Base-by-base conservation (phyloP, 2,797 vertebrate genomes). In the Sebastes glaucus region DNA sequence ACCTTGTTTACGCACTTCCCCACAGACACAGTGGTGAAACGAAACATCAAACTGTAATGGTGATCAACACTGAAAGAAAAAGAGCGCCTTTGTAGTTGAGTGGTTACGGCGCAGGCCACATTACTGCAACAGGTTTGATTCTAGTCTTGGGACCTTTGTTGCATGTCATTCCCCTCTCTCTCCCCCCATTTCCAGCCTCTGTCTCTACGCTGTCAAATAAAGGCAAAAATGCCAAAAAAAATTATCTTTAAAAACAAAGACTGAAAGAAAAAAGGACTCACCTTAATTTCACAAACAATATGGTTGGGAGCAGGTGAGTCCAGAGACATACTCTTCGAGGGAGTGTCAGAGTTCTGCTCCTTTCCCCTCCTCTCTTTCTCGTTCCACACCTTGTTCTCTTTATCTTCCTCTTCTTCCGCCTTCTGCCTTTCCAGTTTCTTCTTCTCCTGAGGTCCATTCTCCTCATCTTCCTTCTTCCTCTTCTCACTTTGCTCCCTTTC, bases 391-490 rank as follows among this genome's bases (percentile, higher is more conserved):
- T 71, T 84, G 94, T 93, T 97, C 90, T 90, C 96, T 72, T 95
- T 89, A 68, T 88, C 95, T 56, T 95, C 92, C 61, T 90, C 89
- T 80, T 94, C 93, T 68, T 94, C 88, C 2, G 93, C 89, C 22
- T 92, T 83, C 84, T 95, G 95, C 57, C 97, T 95, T 63, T 95
- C 93, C 1, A 94, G 91, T 53, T 20, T 90, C 82, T 92, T 94
- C 11, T 83, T 92, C 64, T 95, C 97, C 92, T 90, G 96, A 25
- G 94, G 78, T 57, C 55, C 92, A 49, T 89, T 95, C 46, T 95
- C 96, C 76, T 97, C 96, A 33, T 97, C 97, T 2, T 96, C 95
- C 10, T 85, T 90, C 77, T 66, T 90, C 52, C 46, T 86, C 80
- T 76, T 85, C 11, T 95, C 91, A 63, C 77, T 83, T 20, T 91